Conservation (phyloP, 2,888 invertebrate species). For the Graphium colonna region DNA sequence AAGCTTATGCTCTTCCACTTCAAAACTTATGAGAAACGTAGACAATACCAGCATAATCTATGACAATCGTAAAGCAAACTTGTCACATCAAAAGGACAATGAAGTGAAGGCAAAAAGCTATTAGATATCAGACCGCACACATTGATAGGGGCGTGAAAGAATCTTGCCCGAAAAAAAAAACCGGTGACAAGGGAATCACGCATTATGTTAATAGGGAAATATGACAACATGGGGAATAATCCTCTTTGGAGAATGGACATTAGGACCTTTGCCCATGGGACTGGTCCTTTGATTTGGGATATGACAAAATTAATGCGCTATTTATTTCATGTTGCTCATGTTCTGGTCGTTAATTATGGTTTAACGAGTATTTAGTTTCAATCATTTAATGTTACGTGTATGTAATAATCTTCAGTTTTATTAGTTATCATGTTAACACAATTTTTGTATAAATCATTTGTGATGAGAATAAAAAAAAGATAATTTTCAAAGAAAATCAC, state of each 20-base stretch:
- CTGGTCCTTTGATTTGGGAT: constrained; percentile 68
- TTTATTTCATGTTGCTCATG: constrained; percentile 31
- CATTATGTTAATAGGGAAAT: constrained; percentile 73
- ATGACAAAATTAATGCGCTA: constrained; percentile 69
- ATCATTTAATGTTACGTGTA: too few species aligned
- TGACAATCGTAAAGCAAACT: constrained; percentile 10
- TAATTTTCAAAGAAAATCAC: too few species aligned
- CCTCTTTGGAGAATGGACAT: constrained; percentile 70
- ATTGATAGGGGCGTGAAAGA: constrained; percentile 46
- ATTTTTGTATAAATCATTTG: too few species aligned
- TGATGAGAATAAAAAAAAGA: too few species aligned
- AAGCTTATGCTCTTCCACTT: too few species aligned
- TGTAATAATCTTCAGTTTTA: too few species aligned
- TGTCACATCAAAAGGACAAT: constrained; percentile 8
- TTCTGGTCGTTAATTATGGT: constrained; percentile 42
- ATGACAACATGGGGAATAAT: constrained; percentile 73
- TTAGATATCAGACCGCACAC: constrained; percentile 56
- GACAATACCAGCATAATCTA: background rate
- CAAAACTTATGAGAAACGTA: background rate
- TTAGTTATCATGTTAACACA: too few species aligned
- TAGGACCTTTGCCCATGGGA: constrained; percentile 55
- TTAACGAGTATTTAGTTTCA: too few species aligned
- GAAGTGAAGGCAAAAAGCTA: constrained; percentile 15
- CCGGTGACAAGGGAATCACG: constrained; percentile 58
- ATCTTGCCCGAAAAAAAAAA: constrained; percentile 42